Conservation (phyloP, 2,888 invertebrate species). For the Icerya purchasi region DNA sequence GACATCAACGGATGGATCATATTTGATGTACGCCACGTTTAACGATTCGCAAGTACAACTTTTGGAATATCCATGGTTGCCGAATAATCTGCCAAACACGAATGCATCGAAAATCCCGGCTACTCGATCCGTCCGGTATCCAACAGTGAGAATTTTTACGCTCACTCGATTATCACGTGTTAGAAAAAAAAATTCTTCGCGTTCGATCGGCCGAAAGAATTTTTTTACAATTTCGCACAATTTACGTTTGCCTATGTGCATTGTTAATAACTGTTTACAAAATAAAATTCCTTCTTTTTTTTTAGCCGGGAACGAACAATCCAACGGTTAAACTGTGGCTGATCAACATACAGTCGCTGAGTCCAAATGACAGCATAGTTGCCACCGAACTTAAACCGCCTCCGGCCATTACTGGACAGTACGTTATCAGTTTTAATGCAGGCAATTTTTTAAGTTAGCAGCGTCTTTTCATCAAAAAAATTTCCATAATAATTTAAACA, state of each 20-base stretch:
- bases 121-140: slow-evolving; percentile 57
- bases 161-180: too few relatives aligned
- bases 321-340: slow-evolving; percentile 67
- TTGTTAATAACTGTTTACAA: too few relatives aligned
- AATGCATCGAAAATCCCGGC: slow-evolving; percentile 48
- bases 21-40: slow-evolving; percentile 51
- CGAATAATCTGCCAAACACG: slow-evolving; percentile 21
- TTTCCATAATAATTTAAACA: background rate
- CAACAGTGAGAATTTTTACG: slow-evolving; percentile 36
- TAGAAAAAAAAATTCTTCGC: too few relatives aligned
- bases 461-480: background rate
- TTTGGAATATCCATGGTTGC: slow-evolving; percentile 54
- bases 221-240: too few relatives aligned
- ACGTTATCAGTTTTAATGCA: too few relatives aligned
- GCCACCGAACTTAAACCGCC: slow-evolving; percentile 50
- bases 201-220: too few relatives aligned
- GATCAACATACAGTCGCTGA: slow-evolving; percentile 36
- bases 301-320: slow-evolving; percentile 61
- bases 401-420: slow-evolving; percentile 54
- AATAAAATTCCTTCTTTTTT: background rate
- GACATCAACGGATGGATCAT: slow-evolving; percentile 60
- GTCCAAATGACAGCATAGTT: slow-evolving; percentile 35
- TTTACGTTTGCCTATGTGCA: too few relatives aligned
- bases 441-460: background rate
- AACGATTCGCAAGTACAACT: slow-evolving; percentile 53